Conservation (phyloP, 2,888 invertebrate species). For the Cetonia aurata region DNA sequence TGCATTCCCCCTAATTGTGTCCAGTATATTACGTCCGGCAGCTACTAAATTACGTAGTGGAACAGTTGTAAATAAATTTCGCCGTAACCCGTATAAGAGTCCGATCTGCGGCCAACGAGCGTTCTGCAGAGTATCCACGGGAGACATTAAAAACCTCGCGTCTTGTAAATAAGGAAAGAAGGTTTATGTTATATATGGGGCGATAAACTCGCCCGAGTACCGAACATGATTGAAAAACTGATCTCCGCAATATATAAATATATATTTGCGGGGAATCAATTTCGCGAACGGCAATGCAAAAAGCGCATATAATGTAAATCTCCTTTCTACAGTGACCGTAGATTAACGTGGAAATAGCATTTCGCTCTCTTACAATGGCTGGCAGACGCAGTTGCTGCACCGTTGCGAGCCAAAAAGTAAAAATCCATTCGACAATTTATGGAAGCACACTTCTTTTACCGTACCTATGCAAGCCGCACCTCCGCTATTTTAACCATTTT, state of each 20-base stretch:
- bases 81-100: not conserved
- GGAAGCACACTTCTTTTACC: too few species aligned
- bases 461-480: slow-evolving; percentile 47
- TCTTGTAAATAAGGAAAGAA: slow-evolving; percentile 14
- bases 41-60: slow-evolving; percentile 19
- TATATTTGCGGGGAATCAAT: slow-evolving; percentile 40
- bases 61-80: slow-evolving; percentile 16
- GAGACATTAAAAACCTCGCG: slow-evolving; percentile 22
- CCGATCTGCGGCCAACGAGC: not conserved
- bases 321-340: slow-evolving; percentile 48
- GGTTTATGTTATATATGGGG: slow-evolving; percentile 2
- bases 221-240: slow-evolving; percentile 42
- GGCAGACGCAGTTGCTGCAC: slow-evolving; percentile 22
- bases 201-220: slow-evolving; percentile 18
- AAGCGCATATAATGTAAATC: slow-evolving; percentile 42
- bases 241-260: slow-evolving; percentile 30
- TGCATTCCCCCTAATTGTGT: slow-evolving; percentile 26
- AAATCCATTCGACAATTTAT: slow-evolving; percentile 52
- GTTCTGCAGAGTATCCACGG: slow-evolving; percentile 8
- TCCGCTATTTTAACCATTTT: slow-evolving; percentile 19
- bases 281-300: slow-evolving; percentile 42
- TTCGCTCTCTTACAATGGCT: slow-evolving; percentile 47
- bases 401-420: slow-evolving; percentile 48
- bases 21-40: slow-evolving; percentile 21
- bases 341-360: slow-evolving; percentile 48